Evolutionary conservation across 2,888 invertebrate species (phyloP).

Genomic region (Nipponacmea schrenckii): DNA sequence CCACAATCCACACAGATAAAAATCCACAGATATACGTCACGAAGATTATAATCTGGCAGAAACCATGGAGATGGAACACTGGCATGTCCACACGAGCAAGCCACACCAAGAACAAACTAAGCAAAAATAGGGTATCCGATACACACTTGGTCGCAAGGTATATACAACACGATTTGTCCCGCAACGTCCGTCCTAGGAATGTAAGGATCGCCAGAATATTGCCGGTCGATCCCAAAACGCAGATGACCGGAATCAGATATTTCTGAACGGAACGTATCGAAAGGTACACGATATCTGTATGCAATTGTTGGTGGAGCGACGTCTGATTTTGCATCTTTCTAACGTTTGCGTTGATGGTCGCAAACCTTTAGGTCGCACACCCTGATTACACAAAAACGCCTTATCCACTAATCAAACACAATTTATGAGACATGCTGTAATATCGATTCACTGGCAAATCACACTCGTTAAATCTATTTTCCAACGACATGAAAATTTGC

Average conservation of each 20-base stretch:
- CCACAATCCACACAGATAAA: slow-evolving; percentile 85
- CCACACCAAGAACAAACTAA: slow-evolving; percentile 73
- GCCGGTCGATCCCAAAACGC: slow-evolving; percentile 78
- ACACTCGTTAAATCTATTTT: too few species aligned
- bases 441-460: too few species aligned
- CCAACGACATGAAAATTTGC: too few species aligned
- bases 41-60: slow-evolving; percentile 45
- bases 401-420: too few species aligned
- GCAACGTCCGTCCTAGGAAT: slow-evolving; percentile 78
- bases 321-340: neutral
- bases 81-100: slow-evolving; percentile 31
- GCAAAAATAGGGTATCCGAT: slow-evolving; percentile 82
- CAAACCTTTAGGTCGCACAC: too few species aligned
- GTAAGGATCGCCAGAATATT: slow-evolving; percentile 80
- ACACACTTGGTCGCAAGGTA: slow-evolving; percentile 82
- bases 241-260: slow-evolving; percentile 74
- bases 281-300: slow-evolving; percentile 1
- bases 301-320: neutral
- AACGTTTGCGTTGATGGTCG: too few species aligned
- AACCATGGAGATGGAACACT: slow-evolving; percentile 65
- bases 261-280: slow-evolving; percentile 14
- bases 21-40: slow-evolving; percentile 76
- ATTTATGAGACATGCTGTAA: too few species aligned
- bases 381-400: too few species aligned
- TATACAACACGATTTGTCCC: slow-evolving; percentile 80